Evolutionary conservation across 2,113 vertebrate genomes (phyloP).

Genomic region (Nycticorax nycticorax): DNA sequence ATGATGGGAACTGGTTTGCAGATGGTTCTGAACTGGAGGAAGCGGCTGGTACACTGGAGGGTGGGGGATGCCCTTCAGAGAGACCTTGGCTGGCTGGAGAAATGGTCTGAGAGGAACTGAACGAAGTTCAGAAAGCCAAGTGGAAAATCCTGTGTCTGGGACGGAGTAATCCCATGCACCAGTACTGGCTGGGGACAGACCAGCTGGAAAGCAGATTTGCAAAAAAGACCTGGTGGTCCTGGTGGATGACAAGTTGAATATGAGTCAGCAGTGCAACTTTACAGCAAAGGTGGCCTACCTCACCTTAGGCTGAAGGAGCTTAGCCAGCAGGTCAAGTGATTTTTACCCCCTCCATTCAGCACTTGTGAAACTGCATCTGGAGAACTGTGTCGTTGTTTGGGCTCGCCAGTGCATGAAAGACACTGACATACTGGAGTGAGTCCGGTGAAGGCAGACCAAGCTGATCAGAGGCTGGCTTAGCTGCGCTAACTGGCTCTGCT

Average conservation of each 20-base stretch:
- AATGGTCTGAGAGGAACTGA: background rate
- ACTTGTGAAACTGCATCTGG: background rate
- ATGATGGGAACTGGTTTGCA: background rate
- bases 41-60: background rate
- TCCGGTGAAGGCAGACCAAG: background rate
- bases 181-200: background rate
- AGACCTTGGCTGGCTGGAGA: background rate
- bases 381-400: background rate
- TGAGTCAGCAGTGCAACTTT: background rate
- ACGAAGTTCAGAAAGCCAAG: background rate
- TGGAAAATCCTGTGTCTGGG: background rate
- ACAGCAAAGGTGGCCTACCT: background rate
- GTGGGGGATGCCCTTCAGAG: background rate
- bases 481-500: background rate
- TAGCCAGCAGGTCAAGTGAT: background rate
- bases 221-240: background rate
- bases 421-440: background rate
- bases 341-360: background rate
- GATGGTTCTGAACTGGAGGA: background rate
- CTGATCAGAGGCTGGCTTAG: background rate
- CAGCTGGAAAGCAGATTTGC: background rate
- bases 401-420: background rate
- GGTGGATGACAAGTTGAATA: background rate
- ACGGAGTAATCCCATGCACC: background rate
- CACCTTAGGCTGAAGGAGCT: background rate